phyloP scores from a whole-genome alignment of 2,888 invertebrate species.

The Ecdyonurus torrentis region DNA sequence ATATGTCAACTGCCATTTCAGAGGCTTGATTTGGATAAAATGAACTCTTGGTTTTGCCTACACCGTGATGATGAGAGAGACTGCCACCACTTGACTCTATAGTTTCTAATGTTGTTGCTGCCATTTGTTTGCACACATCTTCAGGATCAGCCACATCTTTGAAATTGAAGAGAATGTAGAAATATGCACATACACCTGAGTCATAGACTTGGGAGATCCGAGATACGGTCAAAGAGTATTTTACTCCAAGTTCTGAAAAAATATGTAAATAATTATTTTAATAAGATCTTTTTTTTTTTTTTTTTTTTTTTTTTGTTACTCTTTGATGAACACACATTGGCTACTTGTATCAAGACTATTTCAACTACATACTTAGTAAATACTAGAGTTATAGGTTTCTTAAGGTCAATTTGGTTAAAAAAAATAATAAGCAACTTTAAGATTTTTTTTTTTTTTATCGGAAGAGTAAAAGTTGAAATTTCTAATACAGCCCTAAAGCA shows the following conservation, averaged over 20 bases:
- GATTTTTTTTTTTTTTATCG: no score
- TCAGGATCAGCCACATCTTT: slow-evolving; percentile 28
- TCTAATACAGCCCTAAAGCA: no score
- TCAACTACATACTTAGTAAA: no score
- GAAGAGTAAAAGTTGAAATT: no score
- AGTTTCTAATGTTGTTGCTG: slow-evolving; percentile 34
- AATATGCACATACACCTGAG: slow-evolving; percentile 90
- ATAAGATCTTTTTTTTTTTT: background rate
- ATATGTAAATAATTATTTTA: background rate
- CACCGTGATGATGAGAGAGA: slow-evolving; percentile 37
- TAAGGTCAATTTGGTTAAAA: no score
- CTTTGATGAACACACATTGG: no score
- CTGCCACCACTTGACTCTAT: slow-evolving; percentile 38
- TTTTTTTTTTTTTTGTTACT: no score
- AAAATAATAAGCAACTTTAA: background rate
- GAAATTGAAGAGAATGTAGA: slow-evolving; percentile 74
- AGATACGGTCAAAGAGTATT: slow-evolving; percentile 51
- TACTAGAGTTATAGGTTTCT: no score
- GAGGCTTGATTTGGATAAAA: slow-evolving; percentile 35
- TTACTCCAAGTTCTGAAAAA: slow-evolving; percentile 31
- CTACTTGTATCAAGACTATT: no score
- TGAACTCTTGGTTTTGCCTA: slow-evolving; percentile 31
- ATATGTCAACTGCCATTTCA: slow-evolving; percentile 28
- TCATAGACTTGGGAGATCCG: slow-evolving; percentile 95
- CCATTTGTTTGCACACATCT: slow-evolving; percentile 34